phyloP scores from a whole-genome alignment of 2,888 invertebrate species.

The Caenorhabditis virilis region DNA sequence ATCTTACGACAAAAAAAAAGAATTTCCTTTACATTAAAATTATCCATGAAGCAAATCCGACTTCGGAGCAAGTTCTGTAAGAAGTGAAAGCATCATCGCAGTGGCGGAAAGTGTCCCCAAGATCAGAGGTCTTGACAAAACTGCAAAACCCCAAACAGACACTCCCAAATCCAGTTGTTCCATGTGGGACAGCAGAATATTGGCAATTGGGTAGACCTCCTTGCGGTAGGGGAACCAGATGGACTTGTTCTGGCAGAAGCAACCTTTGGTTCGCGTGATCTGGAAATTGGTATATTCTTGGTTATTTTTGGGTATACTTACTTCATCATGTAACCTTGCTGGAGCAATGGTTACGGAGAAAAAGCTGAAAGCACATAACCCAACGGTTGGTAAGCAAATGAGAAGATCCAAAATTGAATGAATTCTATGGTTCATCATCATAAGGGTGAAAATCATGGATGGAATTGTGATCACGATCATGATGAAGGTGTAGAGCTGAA shows the following conservation, averaged over 20 bases:
- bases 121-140: constrained; percentile 41
- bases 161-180: constrained; percentile 53
- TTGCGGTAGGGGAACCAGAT: constrained; percentile 51
- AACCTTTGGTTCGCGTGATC: constrained; percentile 70
- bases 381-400: constrained; percentile 42
- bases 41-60: too few species aligned
- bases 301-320: too few species aligned
- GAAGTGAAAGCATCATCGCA: constrained; percentile 44
- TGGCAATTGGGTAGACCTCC: constrained; percentile 49
- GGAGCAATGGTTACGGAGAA: constrained; percentile 47
- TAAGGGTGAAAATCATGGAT: constrained; percentile 45
- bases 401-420: constrained; percentile 39
- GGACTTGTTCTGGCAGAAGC: constrained; percentile 44
- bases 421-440: constrained; percentile 50
- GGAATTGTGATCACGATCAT: constrained; percentile 45
- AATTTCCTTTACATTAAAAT: too few species aligned
- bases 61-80: constrained; percentile 39
- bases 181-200: constrained; percentile 48
- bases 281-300: constrained; percentile 71
- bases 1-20: too few species aligned
- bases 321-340: constrained; percentile 46
- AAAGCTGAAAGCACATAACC: constrained; percentile 43
- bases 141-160: constrained; percentile 56
- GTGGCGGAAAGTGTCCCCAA: constrained; percentile 47
- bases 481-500: constrained; percentile 44